Evolutionary conservation across 92 coral and sea anemone genomes (phyloP).

Genomic region (Phymanthus crucifer): DNA sequence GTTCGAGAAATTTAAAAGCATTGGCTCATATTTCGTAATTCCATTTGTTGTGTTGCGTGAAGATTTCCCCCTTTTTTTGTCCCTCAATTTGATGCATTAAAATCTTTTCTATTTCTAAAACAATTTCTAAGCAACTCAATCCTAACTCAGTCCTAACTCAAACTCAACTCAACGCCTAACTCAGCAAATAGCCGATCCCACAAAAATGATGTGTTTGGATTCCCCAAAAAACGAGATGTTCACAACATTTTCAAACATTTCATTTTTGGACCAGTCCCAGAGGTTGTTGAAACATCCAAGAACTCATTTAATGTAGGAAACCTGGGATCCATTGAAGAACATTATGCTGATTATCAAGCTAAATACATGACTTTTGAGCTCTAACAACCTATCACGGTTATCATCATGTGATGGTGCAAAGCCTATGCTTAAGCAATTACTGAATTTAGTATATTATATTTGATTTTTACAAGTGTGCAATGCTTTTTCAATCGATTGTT

Average conservation of each 20-base stretch:
- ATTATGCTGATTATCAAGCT: constrained; percentile 9
- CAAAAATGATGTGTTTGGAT: constrained; percentile 7
- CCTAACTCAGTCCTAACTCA: too few species aligned
- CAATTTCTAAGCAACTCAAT: too few species aligned
- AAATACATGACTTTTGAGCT: constrained; percentile 14
- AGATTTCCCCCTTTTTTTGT: too few species aligned
- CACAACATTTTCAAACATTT: neutral
- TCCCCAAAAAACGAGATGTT: constrained; percentile 3
- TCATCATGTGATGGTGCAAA: neutral
- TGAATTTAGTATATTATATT: constrained; percentile 14
- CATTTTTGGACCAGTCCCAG: constrained; percentile 15
- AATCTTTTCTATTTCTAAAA: too few species aligned
- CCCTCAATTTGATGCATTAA: too few species aligned
- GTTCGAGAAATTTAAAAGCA: too few species aligned
- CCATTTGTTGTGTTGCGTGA: too few species aligned
- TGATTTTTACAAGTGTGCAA: constrained; percentile 10
- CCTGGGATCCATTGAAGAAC: neutral
- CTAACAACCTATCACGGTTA: neutral
- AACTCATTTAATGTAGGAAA: constrained; percentile 15
- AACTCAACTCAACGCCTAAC: too few species aligned
- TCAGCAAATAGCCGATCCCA: too few species aligned
- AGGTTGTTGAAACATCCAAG: constrained; percentile 1
- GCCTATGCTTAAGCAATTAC: constrained; percentile 7
- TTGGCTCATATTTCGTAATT: too few species aligned
- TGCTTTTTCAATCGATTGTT: constrained; percentile 9